Percentiles rank a stretch among this genome's conserved stretches.
Evolutionary conservation across 2,113 vertebrate genomes (phyloP).

Genomic region (Silurus asotus): DNA sequence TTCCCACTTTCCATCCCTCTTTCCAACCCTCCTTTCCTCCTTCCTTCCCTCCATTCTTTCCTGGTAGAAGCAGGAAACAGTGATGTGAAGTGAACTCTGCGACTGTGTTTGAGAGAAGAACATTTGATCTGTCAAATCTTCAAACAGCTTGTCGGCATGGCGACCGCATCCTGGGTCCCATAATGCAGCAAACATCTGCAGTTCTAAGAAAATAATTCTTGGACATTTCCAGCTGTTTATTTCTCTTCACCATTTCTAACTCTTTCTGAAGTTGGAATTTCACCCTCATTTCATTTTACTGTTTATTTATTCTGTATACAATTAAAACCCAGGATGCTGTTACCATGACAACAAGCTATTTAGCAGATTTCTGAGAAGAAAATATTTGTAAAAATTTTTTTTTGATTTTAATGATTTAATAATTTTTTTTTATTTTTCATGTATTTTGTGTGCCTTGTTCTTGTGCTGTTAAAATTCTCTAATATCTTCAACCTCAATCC

Average conservation of each 20-base stretch:
- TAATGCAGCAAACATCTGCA: background rate
- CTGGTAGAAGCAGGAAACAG: background rate
- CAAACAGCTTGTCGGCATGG: conserved; percentile 7
- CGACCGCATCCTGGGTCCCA: background rate
- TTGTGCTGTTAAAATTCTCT: too few relatives aligned
- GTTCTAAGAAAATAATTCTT: background rate
- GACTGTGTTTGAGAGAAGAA: background rate
- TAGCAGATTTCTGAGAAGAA: background rate
- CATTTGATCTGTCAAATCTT: background rate
- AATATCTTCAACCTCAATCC: too few relatives aligned
- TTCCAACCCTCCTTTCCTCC: too few relatives aligned
- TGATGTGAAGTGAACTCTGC: background rate
- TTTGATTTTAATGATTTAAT: background rate
- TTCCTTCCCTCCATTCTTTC: background rate
- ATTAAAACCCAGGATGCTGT: background rate
- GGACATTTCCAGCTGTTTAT: background rate
- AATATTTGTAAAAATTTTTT: too few relatives aligned
- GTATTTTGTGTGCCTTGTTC: too few relatives aligned
- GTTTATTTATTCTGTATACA: background rate
- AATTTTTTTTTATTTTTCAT: background rate
- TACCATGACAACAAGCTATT: background rate
- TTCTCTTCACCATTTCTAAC: background rate
- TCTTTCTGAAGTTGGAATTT: background rate
- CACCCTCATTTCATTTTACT: background rate
- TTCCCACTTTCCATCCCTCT: too few relatives aligned